Conservation (phyloP, 1,140 invertebrate species). For the Temnothorax nylanderi region DNA sequence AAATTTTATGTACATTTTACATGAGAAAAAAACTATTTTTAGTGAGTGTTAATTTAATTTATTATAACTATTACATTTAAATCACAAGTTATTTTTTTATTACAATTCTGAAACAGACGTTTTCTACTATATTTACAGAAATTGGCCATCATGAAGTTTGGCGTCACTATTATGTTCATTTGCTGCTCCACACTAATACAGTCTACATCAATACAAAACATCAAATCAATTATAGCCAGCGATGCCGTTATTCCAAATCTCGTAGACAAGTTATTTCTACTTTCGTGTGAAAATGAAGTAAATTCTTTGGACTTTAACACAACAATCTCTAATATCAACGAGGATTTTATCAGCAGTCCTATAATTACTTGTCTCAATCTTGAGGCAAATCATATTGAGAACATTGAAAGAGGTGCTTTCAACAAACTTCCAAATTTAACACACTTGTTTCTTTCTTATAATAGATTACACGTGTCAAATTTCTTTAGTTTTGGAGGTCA, state of each 20-base stretch:
- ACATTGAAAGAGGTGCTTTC: not conserved
- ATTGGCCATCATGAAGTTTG: not conserved
- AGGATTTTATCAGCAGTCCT: not conserved
- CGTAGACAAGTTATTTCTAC: not conserved
- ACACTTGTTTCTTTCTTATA: not conserved
- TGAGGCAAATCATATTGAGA: not conserved
- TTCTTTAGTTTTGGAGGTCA: not conserved
- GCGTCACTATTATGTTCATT: not conserved
- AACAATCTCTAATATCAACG: not conserved
- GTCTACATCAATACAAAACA: too few species aligned
- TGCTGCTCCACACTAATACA: not conserved
- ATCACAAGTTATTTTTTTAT: not conserved
- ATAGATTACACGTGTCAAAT: not conserved
- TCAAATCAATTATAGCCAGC: not conserved
- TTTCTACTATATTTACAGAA: not conserved
- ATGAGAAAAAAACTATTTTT: not conserved
- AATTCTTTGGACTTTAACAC: not conserved
- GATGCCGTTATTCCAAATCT: not conserved
- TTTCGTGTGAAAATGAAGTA: not conserved
- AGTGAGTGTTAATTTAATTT: not conserved
- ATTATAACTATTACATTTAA: not conserved
- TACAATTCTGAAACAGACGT: too few species aligned
- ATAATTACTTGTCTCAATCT: not conserved
- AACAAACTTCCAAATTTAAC: conserved; percentile 8
- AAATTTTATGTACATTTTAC: too few species aligned